These are phyloP conservation scores for Caligus rogercresseyi DNA, from an alignment of 1,140 invertebrate species.

Conservation along the genomic window DNA sequence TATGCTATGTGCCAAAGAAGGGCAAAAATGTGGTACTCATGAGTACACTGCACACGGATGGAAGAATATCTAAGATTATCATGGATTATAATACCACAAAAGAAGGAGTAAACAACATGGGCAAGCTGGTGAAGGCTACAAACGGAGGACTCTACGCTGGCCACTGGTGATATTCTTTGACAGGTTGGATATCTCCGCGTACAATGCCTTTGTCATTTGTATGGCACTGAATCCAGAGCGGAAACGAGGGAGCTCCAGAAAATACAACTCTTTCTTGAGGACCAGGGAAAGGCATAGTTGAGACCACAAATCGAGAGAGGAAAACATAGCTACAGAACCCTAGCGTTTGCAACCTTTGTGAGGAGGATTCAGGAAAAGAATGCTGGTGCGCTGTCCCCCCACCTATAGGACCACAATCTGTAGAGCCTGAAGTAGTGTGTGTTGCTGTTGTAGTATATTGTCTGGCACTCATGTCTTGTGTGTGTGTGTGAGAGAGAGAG, in stretches of 20 bases:
- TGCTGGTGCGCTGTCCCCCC: too few species aligned
- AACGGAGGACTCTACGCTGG: background rate
- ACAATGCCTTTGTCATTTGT: background rate
- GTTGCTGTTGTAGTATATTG: too few species aligned
- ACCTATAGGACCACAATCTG: too few species aligned
- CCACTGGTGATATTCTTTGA: background rate
- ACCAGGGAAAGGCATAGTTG: background rate
- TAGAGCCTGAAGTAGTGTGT: too few species aligned
- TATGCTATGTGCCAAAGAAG: too few species aligned
- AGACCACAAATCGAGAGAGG: background rate
- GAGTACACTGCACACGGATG: constrained; percentile 34
- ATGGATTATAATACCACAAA: background rate
- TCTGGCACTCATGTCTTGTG: too few species aligned
- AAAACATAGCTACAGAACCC: background rate
- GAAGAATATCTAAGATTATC: constrained; percentile 38
- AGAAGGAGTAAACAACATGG: background rate
- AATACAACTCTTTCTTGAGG: background rate
- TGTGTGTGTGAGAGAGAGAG: too few species aligned
- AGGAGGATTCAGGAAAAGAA: too few species aligned
- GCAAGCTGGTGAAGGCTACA: background rate
- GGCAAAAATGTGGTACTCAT: constrained; percentile 6
- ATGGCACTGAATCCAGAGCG: background rate
- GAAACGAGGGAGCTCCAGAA: background rate
- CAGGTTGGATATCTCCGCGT: background rate
- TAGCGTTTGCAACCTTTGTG: too few species aligned